Evolutionary conservation across 1,140 invertebrate genomes (phyloP), one percentile per base, ranked within the genome.

Genomic region (Drosophila watanabei): DNA sequence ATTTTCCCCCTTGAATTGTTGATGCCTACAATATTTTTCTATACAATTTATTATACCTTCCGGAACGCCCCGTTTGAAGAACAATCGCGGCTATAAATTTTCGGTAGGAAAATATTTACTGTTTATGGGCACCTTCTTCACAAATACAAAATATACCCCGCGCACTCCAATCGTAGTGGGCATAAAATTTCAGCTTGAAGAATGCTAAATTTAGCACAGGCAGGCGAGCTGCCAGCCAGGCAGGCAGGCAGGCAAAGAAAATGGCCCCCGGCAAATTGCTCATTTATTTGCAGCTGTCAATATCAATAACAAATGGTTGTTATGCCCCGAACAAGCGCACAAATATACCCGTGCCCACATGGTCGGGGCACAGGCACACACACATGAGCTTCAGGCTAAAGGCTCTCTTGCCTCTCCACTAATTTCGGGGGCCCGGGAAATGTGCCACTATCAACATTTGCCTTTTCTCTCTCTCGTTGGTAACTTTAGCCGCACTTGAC

Each of bases 271-370:
- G 86, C 70, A 82, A 90, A 90, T 90, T 90, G 86, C 86, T 90
- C 86, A 90, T 90, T 90, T 90, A 90, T 90, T 90, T 90, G 82
- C 86, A 90, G 89, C 86, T 90, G 86, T 90, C 86, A 90, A 90
- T 90, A 90, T 90, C 86, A 90, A 90, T 90, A 90, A 90, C 86
- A 90, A 90, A 90, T 90, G 88, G 86, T 90, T 90, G 86, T 90
- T 90, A 85, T 82, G 82, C 82, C 72, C 58, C 77, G 62, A 82
- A 83, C 85, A 88, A 58, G 63, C 79, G 65, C 72, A 76, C 82
- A 57, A 28, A 57, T 37, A 56, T 20, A 37, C 20, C 54, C 54
- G 35, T 11, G 54, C 54, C 54, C 54, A 75, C 63, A 56, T 59
- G 65, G 48, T 52, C 49, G 49, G 49, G 30, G 48, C 48, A 30